Evolutionary conservation across 2,888 invertebrate genomes (phyloP), one percentile per base, ranked within the genome.

Genomic region (Zygogramma bicolorata): DNA sequence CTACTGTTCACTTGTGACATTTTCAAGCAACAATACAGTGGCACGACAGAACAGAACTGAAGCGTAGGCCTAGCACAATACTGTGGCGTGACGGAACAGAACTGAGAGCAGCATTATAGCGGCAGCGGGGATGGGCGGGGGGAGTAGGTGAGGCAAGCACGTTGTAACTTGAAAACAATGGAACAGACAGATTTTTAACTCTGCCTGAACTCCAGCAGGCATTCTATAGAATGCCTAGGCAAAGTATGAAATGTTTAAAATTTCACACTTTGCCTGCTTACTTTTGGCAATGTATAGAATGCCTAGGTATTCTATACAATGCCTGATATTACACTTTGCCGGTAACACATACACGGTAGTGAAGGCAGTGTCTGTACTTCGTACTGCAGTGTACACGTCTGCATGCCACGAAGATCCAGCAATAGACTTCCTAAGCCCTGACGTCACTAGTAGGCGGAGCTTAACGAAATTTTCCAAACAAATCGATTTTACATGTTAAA

Each of bases 131-230:
- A 5, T 15, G 15, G n/a, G 18, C 27, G 57, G 27, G 27, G 20
- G 27, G 57, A 57, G 57, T 57, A 20, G 57, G 57, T 18, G 57
- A 57, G 57, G 57, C 57, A 20, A 57, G 34, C 57, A 57, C n/a
- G 57, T 20, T 57, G 57, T 57, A 57, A 57, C 57, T 20, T 57
- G 57, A 57, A 57, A 57, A 57, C 57, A n/a, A 20, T 57, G 57
- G 20, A 20, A 57, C 57, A 57, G 57, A 57, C 57, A 20, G 57
- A 57, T 18, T 57, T 57, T 57, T 20, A 57, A 57, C 57, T 57
- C 57, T 57, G 20, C 22, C 57, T 57, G 22, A 57, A 57, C 18
- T 57, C n/a, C 20, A 57, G 57, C 34, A 34, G 34, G 34, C 34
- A 34, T 34, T 34, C 34, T 34, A 34, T 34, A 34, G 34, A 34